Conservation (phyloP, 2,888 invertebrate species). For the Cerastis leucographa region DNA sequence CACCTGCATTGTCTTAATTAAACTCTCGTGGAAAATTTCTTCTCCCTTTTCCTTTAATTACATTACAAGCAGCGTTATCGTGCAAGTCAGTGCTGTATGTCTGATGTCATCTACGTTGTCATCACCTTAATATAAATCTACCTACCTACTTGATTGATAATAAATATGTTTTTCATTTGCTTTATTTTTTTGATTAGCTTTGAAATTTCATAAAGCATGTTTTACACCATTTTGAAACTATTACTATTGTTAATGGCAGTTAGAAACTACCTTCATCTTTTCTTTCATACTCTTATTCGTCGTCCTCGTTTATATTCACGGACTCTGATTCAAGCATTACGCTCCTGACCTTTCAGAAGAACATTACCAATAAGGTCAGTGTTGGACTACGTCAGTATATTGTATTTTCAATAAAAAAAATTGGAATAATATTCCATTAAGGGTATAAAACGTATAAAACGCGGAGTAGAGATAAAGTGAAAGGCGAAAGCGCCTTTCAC, state of each 20-base stretch:
- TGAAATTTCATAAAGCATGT: not conserved
- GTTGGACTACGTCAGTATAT: conserved; percentile 1
- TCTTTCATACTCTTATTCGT: not conserved
- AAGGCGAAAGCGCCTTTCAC: too few relatives aligned
- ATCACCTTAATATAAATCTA: conserved; percentile 6
- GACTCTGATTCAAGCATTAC: not conserved
- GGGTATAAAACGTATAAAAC: too few relatives aligned
- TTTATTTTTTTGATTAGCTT: not conserved
- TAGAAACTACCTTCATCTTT: not conserved
- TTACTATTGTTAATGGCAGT: not conserved
- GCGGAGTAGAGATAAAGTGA: too few relatives aligned
- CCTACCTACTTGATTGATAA: too few relatives aligned
- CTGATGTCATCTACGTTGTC: not conserved
- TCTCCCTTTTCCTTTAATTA: not conserved
- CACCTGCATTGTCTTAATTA: not conserved
- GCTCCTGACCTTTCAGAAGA: not conserved
- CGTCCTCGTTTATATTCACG: not conserved
- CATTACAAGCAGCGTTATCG: not conserved
- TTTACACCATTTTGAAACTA: not conserved
- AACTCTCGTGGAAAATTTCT: not conserved
- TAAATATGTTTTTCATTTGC: not conserved
- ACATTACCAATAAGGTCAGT: not conserved
- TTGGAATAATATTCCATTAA: too few relatives aligned
- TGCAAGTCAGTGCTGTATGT: not conserved
- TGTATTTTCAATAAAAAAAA: not conserved